Evolutionary conservation across 2,797 vertebrate species (phyloP).

Genomic region (Triplophysa yarkandensis): DNA sequence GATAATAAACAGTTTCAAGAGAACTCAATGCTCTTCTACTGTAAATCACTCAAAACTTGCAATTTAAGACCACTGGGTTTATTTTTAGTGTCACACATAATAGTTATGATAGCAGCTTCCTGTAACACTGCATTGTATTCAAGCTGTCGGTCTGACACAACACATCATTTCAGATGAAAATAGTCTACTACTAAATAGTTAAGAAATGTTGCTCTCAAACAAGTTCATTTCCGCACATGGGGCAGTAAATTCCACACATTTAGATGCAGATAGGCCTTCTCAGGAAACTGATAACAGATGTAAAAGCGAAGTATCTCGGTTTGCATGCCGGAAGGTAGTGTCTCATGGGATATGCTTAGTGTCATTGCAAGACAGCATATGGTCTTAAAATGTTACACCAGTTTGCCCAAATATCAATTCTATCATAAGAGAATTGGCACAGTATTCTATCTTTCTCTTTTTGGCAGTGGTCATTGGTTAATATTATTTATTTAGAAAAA

Average conservation of each 20-base stretch:
- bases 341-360: constrained; percentile 39
- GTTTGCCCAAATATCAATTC: background rate
- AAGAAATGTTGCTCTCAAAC: background rate
- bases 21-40: background rate
- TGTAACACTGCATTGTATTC: background rate
- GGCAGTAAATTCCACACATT: background rate
- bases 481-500: background rate
- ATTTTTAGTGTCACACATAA: background rate
- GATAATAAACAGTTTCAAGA: constrained; percentile 18
- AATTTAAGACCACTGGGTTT: background rate
- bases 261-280: background rate
- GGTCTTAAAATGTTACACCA: background rate
- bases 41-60: constrained; percentile 3
- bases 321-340: constrained; percentile 33
- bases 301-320: constrained; percentile 33
- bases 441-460: background rate
- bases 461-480: background rate
- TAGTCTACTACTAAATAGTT: background rate
- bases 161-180: background rate
- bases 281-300: constrained; percentile 8
- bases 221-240: constrained; percentile 2
- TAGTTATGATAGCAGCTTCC: background rate
- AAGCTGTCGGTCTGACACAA: background rate
- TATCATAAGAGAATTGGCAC: background rate
- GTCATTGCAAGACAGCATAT: background rate